These are phyloP conservation scores for Liodrosophila aerea DNA, from an alignment of 2,888 invertebrate species.

Conservation along the genomic window DNA sequence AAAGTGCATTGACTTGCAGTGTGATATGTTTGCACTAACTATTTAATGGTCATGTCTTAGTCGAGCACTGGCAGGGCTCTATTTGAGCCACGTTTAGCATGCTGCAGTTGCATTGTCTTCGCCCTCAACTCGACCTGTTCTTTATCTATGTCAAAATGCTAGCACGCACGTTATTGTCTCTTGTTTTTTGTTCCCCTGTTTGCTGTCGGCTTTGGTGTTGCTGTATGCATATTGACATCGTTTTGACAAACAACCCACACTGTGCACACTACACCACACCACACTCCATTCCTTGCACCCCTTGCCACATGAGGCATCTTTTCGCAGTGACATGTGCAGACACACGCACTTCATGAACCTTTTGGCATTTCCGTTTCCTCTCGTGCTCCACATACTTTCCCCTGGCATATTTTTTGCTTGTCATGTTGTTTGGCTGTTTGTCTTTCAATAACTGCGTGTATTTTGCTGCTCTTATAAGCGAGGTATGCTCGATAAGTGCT, in stretches of 20 bases:
- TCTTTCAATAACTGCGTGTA: conserved; percentile 66
- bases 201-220: conserved; percentile 40
- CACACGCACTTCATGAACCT: conserved; percentile 68
- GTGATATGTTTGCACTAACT: too few species aligned
- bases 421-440: conserved; percentile 48
- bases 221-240: conserved; percentile 70
- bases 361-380: conserved; percentile 72
- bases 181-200: conserved; percentile 28
- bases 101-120: conserved; percentile 54
- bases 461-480: too few species aligned
- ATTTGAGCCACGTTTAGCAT: conserved; percentile 18
- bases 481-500: conserved; percentile 27
- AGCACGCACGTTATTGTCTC: conserved; percentile 48
- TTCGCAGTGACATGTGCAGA: conserved; percentile 51
- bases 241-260: conserved; percentile 63
- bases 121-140: conserved; percentile 35
- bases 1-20: background rate
- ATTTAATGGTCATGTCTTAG: background rate
- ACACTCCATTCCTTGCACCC: conserved; percentile 6
- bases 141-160: conserved; percentile 70
- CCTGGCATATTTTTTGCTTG: conserved; percentile 50
- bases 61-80: conserved; percentile 15
- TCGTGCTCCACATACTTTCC: conserved; percentile 16
- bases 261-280: conserved; percentile 4
- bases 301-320: conserved; percentile 15